Evolutionary conservation across 2,888 invertebrate species (phyloP).

Genomic region (Euspilapteryx auroguttella): DNA sequence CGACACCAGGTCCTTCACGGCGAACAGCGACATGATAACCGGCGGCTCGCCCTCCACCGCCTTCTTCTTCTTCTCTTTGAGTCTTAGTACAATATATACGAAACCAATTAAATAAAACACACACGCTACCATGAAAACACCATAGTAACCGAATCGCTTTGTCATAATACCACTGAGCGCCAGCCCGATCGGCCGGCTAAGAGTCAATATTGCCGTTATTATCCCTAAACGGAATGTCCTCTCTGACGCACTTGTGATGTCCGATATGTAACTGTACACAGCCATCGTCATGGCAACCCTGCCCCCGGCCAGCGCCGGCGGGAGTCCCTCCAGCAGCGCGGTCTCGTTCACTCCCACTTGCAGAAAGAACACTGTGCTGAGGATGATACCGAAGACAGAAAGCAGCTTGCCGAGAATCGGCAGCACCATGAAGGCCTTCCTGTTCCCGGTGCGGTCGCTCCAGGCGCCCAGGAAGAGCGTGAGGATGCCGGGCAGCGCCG

Average conservation of each 20-base stretch:
- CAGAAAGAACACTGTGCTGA: slow-evolving; percentile 60
- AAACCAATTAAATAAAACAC: slow-evolving; percentile 44
- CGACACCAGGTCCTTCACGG: slow-evolving; percentile 37
- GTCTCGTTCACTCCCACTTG: slow-evolving; percentile 57
- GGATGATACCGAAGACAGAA: slow-evolving; percentile 53
- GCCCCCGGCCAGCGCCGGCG: slow-evolving; percentile 65
- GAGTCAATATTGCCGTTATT: slow-evolving; percentile 54
- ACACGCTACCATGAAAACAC: slow-evolving; percentile 42
- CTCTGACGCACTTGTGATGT: slow-evolving; percentile 60
- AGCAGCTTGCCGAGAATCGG: slow-evolving; percentile 62
- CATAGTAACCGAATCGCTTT: slow-evolving; percentile 45
- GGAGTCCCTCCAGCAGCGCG: slow-evolving; percentile 56
- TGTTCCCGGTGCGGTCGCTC: slow-evolving; percentile 64
- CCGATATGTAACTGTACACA: slow-evolving; percentile 65
- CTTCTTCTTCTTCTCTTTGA: slow-evolving; percentile 28
- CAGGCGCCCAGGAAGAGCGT: slow-evolving; percentile 64
- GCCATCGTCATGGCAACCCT: slow-evolving; percentile 63
- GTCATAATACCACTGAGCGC: slow-evolving; percentile 59
- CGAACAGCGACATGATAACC: slow-evolving; percentile 29
- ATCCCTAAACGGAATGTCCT: slow-evolving; percentile 66
- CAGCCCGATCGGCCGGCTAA: slow-evolving; percentile 53
- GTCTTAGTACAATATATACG: slow-evolving; percentile 37
- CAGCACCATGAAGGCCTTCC: slow-evolving; percentile 62
- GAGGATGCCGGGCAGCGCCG: slow-evolving; percentile 57
- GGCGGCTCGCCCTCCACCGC: slow-evolving; percentile 24